These are phyloP conservation scores for Cassiopea xamachana DNA, from an alignment of 30 jellyfish, hydroid and myxozoan species.

Conservation along the genomic window DNA sequence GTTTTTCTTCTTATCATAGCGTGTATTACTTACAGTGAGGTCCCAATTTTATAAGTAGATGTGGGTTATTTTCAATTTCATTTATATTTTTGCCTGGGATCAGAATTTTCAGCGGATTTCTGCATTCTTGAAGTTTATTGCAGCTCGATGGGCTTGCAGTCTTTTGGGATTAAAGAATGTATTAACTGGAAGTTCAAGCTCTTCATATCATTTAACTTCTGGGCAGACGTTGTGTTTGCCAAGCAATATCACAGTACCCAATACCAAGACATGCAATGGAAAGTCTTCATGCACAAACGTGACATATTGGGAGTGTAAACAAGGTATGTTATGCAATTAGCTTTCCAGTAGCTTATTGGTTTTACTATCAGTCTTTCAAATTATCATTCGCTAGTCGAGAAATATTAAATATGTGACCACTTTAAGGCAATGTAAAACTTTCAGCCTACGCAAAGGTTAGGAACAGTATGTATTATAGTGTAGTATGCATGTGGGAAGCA, in stretches of 20 bases:
- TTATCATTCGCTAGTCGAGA: background rate
- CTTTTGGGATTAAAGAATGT: background rate
- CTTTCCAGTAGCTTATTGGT: background rate
- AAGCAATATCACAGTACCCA: background rate
- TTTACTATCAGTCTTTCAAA: background rate
- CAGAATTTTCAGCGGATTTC: background rate
- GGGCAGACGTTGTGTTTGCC: slow-evolving; percentile 7
- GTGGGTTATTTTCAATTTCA: too few relatives aligned
- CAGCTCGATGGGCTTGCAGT: slow-evolving; percentile 19
- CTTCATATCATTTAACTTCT: background rate
- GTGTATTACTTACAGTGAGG: too few relatives aligned
- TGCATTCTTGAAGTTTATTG: background rate
- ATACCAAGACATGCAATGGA: background rate
- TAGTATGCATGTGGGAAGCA: too few relatives aligned
- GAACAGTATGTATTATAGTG: too few relatives aligned
- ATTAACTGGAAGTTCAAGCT: background rate
- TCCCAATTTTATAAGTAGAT: too few relatives aligned
- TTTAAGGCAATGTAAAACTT: too few relatives aligned
- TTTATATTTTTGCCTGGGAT: too few relatives aligned
- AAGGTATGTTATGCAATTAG: background rate
- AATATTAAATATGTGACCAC: too few relatives aligned
- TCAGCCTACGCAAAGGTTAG: too few relatives aligned
- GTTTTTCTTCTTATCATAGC: too few relatives aligned
- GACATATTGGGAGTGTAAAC: slow-evolving; percentile 24
- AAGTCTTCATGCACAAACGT: background rate